Conservation (phyloP, 2,113 vertebrate species). For the Alexandromys fortis region DNA sequence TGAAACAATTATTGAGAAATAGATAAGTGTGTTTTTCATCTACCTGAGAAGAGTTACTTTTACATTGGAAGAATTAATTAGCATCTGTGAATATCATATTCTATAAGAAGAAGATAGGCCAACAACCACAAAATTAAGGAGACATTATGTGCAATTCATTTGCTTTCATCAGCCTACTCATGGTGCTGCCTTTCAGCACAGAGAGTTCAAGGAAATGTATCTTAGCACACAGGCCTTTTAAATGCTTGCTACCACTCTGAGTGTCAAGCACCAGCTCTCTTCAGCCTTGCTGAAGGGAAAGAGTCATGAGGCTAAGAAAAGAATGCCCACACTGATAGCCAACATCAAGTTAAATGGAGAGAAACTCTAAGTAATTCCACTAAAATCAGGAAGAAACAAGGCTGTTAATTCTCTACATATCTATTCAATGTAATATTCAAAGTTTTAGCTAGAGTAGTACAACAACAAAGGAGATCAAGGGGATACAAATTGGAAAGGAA, state of each 20-base stretch:
- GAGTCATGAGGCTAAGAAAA: not conserved
- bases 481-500: no score
- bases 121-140: not conserved
- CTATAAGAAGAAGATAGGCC: not conserved
- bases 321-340: not conserved
- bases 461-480: no score
- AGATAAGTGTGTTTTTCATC: not conserved
- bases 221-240: not conserved
- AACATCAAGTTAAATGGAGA: no score
- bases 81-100: not conserved
- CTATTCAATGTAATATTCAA: no score
- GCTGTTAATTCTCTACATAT: no score
- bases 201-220: not conserved
- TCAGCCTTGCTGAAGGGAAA: not conserved
- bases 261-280: not conserved
- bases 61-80: not conserved
- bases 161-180: not conserved
- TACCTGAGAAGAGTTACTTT: not conserved
- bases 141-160: not conserved
- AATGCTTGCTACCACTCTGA: not conserved
- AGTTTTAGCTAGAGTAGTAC: no score
- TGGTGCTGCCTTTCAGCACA: not conserved
- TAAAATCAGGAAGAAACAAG: no score
- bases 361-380: no score
- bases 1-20: not conserved